Conservation (phyloP, 2,113 vertebrate genomes). For the Eolophus roseicapilla region DNA sequence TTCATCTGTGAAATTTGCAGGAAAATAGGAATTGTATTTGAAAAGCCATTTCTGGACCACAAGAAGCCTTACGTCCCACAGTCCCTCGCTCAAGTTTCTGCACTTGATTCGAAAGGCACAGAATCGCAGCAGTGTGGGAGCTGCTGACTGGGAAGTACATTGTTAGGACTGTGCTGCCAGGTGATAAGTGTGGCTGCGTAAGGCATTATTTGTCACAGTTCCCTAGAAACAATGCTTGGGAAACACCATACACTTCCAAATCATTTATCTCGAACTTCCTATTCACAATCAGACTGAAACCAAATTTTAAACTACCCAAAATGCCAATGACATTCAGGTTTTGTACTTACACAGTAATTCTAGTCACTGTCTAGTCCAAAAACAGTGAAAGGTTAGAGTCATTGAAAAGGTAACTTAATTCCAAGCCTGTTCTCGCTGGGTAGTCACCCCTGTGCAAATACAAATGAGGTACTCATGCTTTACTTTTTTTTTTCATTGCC, state of each 20-base stretch:
- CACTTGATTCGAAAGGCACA: too few species aligned
- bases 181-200: accelerated
- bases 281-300: not conserved
- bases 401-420: not conserved
- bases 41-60: accelerated
- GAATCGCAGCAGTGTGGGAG: not conserved
- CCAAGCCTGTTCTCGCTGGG: not conserved
- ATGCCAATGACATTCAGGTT: not conserved
- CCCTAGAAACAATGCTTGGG: not conserved
- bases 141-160: accelerated
- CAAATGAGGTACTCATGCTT: too few species aligned
- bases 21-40: not conserved
- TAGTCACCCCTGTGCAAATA: not conserved
- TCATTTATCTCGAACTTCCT: not conserved
- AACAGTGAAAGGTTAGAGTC: not conserved
- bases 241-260: not conserved
- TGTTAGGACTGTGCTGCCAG: accelerated
- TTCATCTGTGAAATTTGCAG: not conserved
- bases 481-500: not conserved
- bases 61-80: not conserved
- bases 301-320: not conserved
- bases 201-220: not conserved
- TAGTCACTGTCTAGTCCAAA: not conserved
- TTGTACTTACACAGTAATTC: not conserved
- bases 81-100: accelerated